Percentiles rank a stretch among this genome's conserved stretches.
These are phyloP conservation scores for Lordiphosa andalusiaca DNA, from an alignment of 2,888 invertebrate species.

Conservation along the genomic window DNA sequence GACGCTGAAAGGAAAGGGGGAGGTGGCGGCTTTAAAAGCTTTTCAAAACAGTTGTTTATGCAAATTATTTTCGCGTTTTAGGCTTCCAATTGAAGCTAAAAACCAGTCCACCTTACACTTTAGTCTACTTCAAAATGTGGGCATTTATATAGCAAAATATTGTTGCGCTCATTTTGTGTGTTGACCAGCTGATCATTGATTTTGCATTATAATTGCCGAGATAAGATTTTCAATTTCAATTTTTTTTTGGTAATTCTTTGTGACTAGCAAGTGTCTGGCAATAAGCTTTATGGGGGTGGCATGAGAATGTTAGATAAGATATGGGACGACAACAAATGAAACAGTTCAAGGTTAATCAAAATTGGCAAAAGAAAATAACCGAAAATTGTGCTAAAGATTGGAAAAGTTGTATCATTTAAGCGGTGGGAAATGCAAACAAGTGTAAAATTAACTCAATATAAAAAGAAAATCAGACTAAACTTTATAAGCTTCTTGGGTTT, in stretches of 20 bases:
- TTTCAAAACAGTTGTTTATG: conserved; percentile 39
- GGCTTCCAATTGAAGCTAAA: conserved; percentile 52
- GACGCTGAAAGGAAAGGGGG: conserved; percentile 27
- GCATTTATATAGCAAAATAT: conserved; percentile 22
- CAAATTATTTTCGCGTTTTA: conserved; percentile 45
- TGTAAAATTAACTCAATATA: too few species aligned
- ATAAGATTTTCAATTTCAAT: conserved; percentile 44
- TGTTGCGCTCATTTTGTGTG: neutral
- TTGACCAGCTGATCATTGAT: conserved; percentile 35
- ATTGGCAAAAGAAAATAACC: conserved; percentile 37
- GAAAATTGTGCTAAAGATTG: conserved; percentile 8
- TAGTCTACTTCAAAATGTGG: conserved; percentile 17
- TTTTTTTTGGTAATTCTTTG: conserved; percentile 22
- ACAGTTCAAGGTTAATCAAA: conserved; percentile 65
- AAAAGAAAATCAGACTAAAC: too few species aligned
- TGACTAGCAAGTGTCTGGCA: conserved; percentile 26
- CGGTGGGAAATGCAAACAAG: too few species aligned
- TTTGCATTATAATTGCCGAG: conserved; percentile 53
- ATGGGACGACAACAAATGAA: conserved; percentile 36
- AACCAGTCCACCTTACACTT: conserved; percentile 30
- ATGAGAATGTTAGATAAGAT: conserved; percentile 48
- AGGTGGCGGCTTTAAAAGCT: conserved; percentile 25
- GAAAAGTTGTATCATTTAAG: too few species aligned
- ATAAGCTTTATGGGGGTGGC: conserved; percentile 31
- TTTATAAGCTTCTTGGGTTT: too few species aligned